Percentiles rank a stretch among this genome's conserved stretches.
phyloP scores from a whole-genome alignment of 2,888 invertebrate species.

The Drosophila mimica region DNA sequence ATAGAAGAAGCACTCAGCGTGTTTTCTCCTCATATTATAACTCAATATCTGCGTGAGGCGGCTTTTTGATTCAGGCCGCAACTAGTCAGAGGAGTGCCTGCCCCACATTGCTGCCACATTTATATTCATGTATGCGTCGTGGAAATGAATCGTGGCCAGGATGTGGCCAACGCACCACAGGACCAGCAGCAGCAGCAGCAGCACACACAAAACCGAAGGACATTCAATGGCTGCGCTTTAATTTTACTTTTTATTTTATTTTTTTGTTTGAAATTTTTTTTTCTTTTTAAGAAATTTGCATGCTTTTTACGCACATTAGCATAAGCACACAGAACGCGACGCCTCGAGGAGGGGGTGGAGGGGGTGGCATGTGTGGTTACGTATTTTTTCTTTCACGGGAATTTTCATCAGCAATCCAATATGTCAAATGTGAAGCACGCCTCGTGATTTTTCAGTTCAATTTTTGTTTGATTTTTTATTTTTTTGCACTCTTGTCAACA shows the following conservation, averaged over 20 bases:
- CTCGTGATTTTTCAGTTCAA: conserved; percentile 21
- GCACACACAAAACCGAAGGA: conserved; percentile 27
- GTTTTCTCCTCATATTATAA: conserved; percentile 56
- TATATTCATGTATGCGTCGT: conserved; percentile 79
- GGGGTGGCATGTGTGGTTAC: background rate
- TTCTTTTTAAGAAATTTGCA: conserved; percentile 64
- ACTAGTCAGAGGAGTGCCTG: conserved; percentile 12
- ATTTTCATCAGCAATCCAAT: conserved; percentile 57
- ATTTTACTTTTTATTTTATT: conserved; percentile 23
- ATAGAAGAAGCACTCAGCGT: conserved; percentile 1
- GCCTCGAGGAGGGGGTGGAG: background rate
- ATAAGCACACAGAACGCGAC: conserved; percentile 61
- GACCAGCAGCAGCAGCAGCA: conserved; percentile 21
- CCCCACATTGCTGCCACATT: conserved; percentile 59
- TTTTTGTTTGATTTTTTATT: conserved; percentile 3
- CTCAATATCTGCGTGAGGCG: conserved; percentile 73
- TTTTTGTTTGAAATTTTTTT: conserved; percentile 18
- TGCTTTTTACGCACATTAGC: conserved; percentile 74
- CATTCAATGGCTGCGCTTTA: conserved; percentile 49
- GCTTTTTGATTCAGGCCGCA: conserved; percentile 48
- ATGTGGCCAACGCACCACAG: conserved; percentile 57
- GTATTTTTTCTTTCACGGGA: background rate
- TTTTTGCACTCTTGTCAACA: conserved; percentile 6
- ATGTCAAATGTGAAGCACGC: conserved; percentile 64
- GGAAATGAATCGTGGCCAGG: conserved; percentile 69